Evolutionary conservation across 30 jellyfish, hydroid and myxozoan species (phyloP).

Genomic region (Sanderia malayensis): DNA sequence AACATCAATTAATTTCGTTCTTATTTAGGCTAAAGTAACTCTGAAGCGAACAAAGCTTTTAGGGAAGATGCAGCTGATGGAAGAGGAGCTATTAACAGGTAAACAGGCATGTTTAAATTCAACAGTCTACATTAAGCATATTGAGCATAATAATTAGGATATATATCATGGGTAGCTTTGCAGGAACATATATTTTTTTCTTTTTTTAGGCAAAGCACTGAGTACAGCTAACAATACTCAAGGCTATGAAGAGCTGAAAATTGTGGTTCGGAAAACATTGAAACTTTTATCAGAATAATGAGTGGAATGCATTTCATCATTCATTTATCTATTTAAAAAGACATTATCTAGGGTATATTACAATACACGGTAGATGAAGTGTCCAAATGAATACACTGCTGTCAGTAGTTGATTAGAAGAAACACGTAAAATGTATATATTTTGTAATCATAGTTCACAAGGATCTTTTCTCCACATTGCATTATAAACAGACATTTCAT

Average conservation of each 20-base stretch:
- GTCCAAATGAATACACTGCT: no score
- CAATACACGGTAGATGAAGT: no score
- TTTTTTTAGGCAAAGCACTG: constrained; percentile 36
- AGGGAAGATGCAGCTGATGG: constrained; percentile 28
- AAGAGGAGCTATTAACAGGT: constrained; percentile 45
- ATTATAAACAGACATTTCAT: constrained; percentile 25
- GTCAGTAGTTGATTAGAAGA: no score
- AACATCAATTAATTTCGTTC: no score
- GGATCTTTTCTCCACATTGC: constrained; percentile 51
- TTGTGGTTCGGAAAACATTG: constrained; percentile 21
- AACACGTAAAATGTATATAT: no score
- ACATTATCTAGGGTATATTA: no score
- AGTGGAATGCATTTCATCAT: no score
- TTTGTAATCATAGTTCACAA: no score
- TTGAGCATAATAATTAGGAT: no score
- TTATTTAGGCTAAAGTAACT: constrained; percentile 56
- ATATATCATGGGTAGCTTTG: no score
- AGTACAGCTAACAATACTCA: constrained; percentile 22
- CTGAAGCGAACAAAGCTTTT: constrained; percentile 52
- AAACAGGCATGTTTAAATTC: background rate
- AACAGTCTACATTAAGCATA: background rate
- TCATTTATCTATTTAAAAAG: no score
- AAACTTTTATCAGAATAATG: constrained; percentile 7
- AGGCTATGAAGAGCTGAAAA: constrained; percentile 50
- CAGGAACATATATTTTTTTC: no score